Base-by-base conservation (phyloP, 1,140 invertebrate species). In the Drosophila arawakana region DNA sequence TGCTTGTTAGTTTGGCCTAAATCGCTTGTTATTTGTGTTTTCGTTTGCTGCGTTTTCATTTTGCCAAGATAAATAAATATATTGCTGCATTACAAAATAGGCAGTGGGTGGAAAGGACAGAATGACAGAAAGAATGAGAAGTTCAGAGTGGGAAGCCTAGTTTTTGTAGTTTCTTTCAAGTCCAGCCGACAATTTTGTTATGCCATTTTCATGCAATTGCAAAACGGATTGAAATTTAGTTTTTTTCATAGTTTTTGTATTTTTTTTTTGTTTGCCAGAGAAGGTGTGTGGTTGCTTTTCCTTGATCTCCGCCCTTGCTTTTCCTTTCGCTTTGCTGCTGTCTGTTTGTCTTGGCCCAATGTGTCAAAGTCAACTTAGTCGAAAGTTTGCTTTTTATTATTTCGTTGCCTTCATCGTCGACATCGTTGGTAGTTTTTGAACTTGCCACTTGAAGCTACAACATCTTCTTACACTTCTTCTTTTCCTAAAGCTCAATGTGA, bases 351-450 rank as follows among this genome's bases (percentile, higher is more conserved):
- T 84, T 89, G 80, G 80, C 73, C 83, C 83, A 88, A 88, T 88
- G 80, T 88, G 83, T 88, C 83, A 88, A 88, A 89, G 83, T 88
- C 83, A 88, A 83, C 70, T 88, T 83, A 76, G 76, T 78, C 83
- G 78, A 80, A 88, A 88, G 80, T 89, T 89, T 58, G 75, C 78
- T 81, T 86, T 82, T 86, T 86, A 88, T 86, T 86, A 82, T 82
- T 88, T 86, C 86, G 83, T 74, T 88, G 73, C 73, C 73, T 71
- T 65, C 68, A 70, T 73, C 52, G 58, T 76, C 49, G 80, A 47
- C 76, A 65, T 76, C 49, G 61, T 70, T 83, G 79, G 79, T 76
- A 82, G 69, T 86, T 88, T 77, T 80, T 76, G 79, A 81, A 79
- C 65, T 80, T 74, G 63, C 66, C 43, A 44, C 73, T 74, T 74